Evolutionary conservation across 1,140 invertebrate genomes (phyloP).

Genomic region (Brachionus paranguensis): DNA sequence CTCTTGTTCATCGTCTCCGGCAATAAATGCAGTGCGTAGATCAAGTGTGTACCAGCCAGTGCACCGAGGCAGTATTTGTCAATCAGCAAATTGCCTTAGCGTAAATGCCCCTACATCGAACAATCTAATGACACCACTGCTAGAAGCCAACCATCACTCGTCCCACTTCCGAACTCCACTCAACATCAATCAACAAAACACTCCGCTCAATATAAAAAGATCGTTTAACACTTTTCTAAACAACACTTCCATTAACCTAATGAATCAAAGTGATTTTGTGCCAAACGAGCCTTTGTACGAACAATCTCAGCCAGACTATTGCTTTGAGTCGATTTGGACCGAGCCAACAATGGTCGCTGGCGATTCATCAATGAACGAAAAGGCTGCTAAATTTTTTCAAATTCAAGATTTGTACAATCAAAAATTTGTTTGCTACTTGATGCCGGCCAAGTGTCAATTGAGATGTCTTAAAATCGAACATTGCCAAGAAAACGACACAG

Average conservation of each 20-base stretch:
- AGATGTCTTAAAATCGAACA: conserved; percentile 17
- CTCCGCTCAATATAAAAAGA: background rate
- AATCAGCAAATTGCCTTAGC: background rate
- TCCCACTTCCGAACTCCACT: conserved; percentile 7
- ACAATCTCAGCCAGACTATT: conserved; percentile 29
- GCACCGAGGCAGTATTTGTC: background rate
- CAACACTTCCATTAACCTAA: background rate
- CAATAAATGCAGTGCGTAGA: conserved; percentile 1
- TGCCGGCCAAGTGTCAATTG: conserved; percentile 21
- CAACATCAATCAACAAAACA: conserved; percentile 1
- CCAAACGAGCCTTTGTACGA: background rate
- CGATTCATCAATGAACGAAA: conserved; percentile 24
- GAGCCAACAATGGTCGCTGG: conserved; percentile 7
- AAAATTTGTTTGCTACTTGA: conserved; percentile 25
- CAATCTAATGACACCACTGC: conserved; percentile 29
- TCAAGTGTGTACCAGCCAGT: background rate
- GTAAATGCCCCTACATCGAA: background rate
- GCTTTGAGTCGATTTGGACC: conserved; percentile 27
- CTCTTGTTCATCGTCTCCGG: conserved; percentile 15
- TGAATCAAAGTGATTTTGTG: background rate
- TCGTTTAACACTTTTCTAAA: background rate
- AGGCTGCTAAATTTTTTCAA: conserved; percentile 30
- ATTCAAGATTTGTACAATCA: conserved; percentile 29
- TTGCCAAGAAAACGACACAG: background rate
- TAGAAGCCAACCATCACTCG: conserved; percentile 4